Evolutionary conservation across 64 coral and sea anemone species (phyloP), one percentile per base, ranked within the genome.

Genomic region (Dendrophyllia cribrosa): DNA sequence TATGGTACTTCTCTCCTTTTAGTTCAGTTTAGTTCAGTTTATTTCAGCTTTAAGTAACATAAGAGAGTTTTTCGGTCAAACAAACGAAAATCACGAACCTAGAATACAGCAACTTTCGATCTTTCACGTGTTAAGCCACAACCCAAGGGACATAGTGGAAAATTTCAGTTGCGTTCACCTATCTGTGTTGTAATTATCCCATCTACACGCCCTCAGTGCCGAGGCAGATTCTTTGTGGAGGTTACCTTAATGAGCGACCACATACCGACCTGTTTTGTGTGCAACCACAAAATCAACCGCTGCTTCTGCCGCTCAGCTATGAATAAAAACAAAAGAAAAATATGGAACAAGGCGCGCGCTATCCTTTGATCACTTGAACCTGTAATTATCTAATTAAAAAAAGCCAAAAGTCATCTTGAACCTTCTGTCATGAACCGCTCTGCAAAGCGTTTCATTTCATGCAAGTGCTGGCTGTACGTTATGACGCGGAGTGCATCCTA

Each of bases 281-380:
- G 60, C 62, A 50, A 63, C 62, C 62, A 84, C 80, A 84, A 68
- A 84, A 84, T 47, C 80, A 48, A 67, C 80, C 80, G 43, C 60
- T 84, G 59, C 15, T 66, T 68, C 44, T 48, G 48, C 46, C 25
- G 80, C 80, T 49, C 16, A n/a, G 16, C 60, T 50, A n/a, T 84
- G 59, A 84, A 84, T 84, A 23, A 64, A 84, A 84, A 84, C 80
- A 84, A 84, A 50, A 68, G 63, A 9, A 84, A 7, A 20, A 5
- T 48, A 68, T 68, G 10, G 45, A 84, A 69, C 62, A 46, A 84
- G 59, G 60, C 62, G 20, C 9, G 63, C 80, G 80, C 61, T 67
- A 48, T 84, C 46, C 80, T 84, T 84, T 84, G 80, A 84, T 84
- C 80, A 51, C 16, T 20, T 45, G 61, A 84, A 84, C 80, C 80